phyloP scores from a whole-genome alignment of 2,888 invertebrate genomes.

The Lasioglossum villosulum region DNA sequence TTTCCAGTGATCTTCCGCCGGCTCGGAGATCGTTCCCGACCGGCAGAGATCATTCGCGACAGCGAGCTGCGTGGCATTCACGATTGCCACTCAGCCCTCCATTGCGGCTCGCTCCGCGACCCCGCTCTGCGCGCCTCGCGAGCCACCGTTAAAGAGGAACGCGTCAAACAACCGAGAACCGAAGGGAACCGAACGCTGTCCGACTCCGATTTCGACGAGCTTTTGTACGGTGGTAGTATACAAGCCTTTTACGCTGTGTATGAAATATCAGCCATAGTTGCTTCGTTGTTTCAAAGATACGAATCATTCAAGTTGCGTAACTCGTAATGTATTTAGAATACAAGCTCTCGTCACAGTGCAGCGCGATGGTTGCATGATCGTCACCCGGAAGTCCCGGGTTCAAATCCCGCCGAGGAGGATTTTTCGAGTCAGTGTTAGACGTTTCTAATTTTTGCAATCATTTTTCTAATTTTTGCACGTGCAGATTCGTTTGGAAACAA shows the following conservation, averaged over 20 bases:
- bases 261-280: not conserved
- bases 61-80: conserved; percentile 7
- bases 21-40: not conserved
- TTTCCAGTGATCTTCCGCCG: conserved; percentile 31
- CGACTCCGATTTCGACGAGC: not conserved
- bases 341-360: not conserved
- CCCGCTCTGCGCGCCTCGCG: not conserved
- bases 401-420: not conserved
- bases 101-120: not conserved
- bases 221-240: not conserved
- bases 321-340: not conserved
- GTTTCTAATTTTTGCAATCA: not conserved
- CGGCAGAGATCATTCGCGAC: conserved; percentile 21
- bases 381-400: not conserved
- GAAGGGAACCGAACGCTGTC: not conserved
- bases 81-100: conserved; percentile 17
- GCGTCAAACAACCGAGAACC: not conserved
- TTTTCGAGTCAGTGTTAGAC: not conserved
- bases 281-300: not conserved
- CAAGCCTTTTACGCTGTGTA: not conserved
- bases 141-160: not conserved
- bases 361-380: no score
- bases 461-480: no score
- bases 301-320: not conserved
- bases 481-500: not conserved